Conservation (phyloP, 2,797 vertebrate species). For the Rhynchonycteris naso region DNA sequence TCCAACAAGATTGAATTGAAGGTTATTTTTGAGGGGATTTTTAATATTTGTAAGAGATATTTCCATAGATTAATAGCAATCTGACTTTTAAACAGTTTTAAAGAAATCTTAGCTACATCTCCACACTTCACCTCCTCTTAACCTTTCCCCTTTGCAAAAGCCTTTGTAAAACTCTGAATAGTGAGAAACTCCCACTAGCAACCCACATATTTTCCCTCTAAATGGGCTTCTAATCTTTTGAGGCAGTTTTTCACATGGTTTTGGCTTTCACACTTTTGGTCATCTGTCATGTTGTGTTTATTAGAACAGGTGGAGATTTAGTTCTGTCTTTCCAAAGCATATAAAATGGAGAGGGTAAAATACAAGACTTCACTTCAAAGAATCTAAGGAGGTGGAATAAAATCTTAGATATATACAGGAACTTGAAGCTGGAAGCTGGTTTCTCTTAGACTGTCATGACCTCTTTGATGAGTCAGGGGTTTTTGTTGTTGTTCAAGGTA, state of each 20-base stretch:
- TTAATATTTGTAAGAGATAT: conserved; percentile 72
- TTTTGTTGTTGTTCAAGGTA: neutral
- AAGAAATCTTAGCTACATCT: conserved; percentile 55
- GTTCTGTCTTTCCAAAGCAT: conserved; percentile 56
- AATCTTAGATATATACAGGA: neutral
- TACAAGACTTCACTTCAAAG: conserved; percentile 2
- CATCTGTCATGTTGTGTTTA: conserved; percentile 65
- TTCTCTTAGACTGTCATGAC: neutral
- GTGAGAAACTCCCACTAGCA: conserved; percentile 72
- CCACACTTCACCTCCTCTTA: conserved; percentile 77
- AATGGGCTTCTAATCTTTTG: conserved; percentile 54
- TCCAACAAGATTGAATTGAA: conserved; percentile 25
- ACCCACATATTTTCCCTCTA: conserved; percentile 62
- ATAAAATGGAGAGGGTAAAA: conserved; percentile 25
- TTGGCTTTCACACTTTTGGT: conserved; percentile 65
- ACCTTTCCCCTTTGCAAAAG: conserved; percentile 78
- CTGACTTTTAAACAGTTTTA: conserved; percentile 60
- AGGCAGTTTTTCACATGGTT: conserved; percentile 69
- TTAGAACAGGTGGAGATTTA: conserved; percentile 60
- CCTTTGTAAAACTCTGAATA: conserved; percentile 74
- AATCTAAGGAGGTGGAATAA: neutral
- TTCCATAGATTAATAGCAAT: conserved; percentile 75
- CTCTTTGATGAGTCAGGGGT: neutral
- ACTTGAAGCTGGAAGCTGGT: neutral
- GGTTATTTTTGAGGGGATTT: conserved; percentile 74